Base-by-base conservation (phyloP, 2,797 vertebrate species). In the Sitta carolinensis region DNA sequence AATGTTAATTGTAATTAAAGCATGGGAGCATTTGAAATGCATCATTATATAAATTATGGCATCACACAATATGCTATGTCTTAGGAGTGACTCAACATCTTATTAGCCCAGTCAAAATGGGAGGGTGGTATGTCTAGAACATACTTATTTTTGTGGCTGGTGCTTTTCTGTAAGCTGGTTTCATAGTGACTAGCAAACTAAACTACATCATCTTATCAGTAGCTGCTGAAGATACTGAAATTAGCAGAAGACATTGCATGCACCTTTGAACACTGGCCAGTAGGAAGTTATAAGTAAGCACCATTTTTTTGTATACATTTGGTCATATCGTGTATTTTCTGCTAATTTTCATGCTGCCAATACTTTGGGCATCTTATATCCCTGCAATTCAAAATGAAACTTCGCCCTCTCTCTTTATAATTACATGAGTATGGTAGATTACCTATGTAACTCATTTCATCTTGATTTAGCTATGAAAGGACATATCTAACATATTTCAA, bases 381-480 rank as follows among this genome's bases (percentile, higher is more conserved):
- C 5, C 32, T 40, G 34, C 63, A 83, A 40, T 30, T 77, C 42
- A 69, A 87, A 79, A 58, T 1, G 2, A 79, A 89, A 76, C 38
- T 66, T 84, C 87, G 14, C 84, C 30, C 13, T 86, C 29, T 78
- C 17, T 63, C 43, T 22, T 64, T 86, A 40, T 27, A 38, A n/a
- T 75, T 63, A 40, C 32, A 21, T 15, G 48, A 26, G 13, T 62
- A 69, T 42, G 55, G 74, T 76, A 82, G 84, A 90, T 77, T 68
- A 84, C 76, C 47, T 59, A 10, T 55, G 55, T 63, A 86, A 63
- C 45, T 78, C 23, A 92, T 87, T 93, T 97, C 63, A 83, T 96
- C 93, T 97, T 69, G 90, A 96, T 97, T 97, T 93, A 84, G 62
- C 27, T 84, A 51, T 92, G 54, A 82, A 76, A 94, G 77, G 77